phyloP scores from a whole-genome alignment of 35 echinoderm and acorn worm genomes.

The Amphiura filiformis region DNA sequence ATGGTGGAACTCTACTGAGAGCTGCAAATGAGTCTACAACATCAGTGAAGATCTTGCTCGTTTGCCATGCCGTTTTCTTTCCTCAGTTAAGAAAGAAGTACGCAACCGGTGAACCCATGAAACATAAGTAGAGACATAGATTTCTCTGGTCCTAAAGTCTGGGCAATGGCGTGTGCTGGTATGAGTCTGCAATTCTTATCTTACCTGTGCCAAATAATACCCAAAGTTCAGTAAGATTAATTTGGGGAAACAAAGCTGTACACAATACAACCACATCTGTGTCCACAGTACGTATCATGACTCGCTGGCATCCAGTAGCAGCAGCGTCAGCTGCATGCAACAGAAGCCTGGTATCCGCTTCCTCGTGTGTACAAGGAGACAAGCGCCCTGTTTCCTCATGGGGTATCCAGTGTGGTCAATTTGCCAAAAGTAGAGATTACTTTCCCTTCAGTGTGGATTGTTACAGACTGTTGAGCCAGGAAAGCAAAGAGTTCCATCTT shows the following conservation, averaged over 20 bases:
- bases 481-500: conserved; percentile 12
- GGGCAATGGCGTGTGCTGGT: neutral
- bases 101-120: conserved; percentile 35
- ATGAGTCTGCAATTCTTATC: neutral
- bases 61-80: conserved; percentile 20
- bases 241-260: neutral
- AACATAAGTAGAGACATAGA: neutral
- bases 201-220: conserved; percentile 7
- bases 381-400: neutral
- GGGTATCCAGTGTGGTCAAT: neutral
- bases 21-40: neutral
- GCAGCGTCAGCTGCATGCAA: neutral
- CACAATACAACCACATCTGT: conserved; percentile 34
- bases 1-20: conserved; percentile 8
- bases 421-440: neutral
- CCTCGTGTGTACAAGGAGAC: conserved; percentile 24
- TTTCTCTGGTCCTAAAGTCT: neutral
- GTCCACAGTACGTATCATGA: neutral
- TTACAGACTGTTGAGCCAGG: neutral
- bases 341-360: conserved; percentile 26
- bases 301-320: neutral
- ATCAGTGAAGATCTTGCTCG: neutral
- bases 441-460: neutral
- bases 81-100: neutral
- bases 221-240: conserved; percentile 16